Evolutionary conservation across 2,888 invertebrate genomes (phyloP).

Genomic region (Philopedon plagiatum): DNA sequence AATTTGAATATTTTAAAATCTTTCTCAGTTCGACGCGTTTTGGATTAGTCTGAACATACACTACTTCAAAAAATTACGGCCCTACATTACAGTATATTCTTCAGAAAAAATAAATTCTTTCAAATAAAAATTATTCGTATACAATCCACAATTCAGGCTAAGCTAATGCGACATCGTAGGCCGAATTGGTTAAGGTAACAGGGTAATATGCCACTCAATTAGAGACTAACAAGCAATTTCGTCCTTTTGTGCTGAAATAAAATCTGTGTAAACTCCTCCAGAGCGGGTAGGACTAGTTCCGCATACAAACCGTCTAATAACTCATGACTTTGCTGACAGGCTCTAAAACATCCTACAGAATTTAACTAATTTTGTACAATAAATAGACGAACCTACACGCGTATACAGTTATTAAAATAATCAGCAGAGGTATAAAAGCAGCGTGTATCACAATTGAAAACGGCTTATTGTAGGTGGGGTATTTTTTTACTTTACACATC

Average conservation of each 20-base stretch:
- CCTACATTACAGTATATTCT: background rate
- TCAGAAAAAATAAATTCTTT: no score
- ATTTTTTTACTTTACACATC: no score
- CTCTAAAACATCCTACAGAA: constrained; percentile 15
- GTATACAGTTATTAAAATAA: background rate
- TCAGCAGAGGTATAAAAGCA: background rate
- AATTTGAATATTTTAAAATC: constrained; percentile 35
- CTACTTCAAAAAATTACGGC: background rate
- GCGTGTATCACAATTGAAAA: background rate
- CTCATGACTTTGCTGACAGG: constrained; percentile 16
- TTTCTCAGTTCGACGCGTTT: constrained; percentile 14
- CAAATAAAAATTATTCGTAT: no score
- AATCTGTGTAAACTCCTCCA: constrained; percentile 19
- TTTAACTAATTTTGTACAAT: constrained; percentile 20
- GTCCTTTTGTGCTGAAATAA: constrained; percentile 14
- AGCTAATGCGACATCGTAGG: constrained; percentile 13
- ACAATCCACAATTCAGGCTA: background rate
- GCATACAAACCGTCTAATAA: constrained; percentile 18
- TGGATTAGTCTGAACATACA: background rate
- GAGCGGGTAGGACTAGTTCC: background rate
- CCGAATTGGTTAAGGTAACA: constrained; percentile 11
- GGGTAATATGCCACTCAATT: constrained; percentile 15
- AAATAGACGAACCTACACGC: constrained; percentile 1
- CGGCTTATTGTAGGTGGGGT: background rate
- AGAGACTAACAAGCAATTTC: constrained; percentile 22